Evolutionary conservation across 2,113 vertebrate genomes (phyloP).

Genomic region (Haemorhous mexicanus): DNA sequence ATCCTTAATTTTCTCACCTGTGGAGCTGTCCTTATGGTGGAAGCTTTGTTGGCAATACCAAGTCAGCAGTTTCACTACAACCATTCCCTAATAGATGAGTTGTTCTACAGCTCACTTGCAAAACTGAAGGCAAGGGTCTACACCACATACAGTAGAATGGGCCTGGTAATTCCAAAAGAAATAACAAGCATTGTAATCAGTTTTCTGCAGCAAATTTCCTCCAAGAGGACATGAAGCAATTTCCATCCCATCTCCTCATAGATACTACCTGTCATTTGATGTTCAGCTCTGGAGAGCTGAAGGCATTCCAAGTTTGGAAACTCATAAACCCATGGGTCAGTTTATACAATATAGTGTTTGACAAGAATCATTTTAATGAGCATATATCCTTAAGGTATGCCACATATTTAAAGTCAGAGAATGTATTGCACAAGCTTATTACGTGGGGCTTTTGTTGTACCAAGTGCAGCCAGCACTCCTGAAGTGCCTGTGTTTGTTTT

Average conservation of each 20-base stretch:
- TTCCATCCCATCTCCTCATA: neutral
- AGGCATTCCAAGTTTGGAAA: conserved; percentile 2
- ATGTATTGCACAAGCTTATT: neutral
- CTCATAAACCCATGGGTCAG: neutral
- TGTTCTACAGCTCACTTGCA: neutral
- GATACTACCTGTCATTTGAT: neutral
- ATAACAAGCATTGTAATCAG: neutral
- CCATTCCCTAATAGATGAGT: neutral
- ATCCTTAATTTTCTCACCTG: neutral
- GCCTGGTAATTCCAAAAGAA: neutral
- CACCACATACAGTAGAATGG: neutral
- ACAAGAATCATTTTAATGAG: conserved; percentile 55
- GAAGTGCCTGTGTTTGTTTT: neutral
- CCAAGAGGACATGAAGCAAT: neutral
- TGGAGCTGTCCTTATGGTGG: neutral
- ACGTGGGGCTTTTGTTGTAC: neutral
- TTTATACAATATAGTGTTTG: neutral
- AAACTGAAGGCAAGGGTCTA: neutral
- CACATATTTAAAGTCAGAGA: neutral
- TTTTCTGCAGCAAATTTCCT: neutral
- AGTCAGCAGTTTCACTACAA: neutral
- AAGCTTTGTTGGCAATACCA: neutral
- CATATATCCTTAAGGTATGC: conserved; percentile 17
- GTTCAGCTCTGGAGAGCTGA: neutral
- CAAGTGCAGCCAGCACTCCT: neutral